Evolutionary conservation across 2,888 invertebrate genomes (phyloP), one percentile per base, ranked within the genome.

Genomic region (Scaeva pyrastri): DNA sequence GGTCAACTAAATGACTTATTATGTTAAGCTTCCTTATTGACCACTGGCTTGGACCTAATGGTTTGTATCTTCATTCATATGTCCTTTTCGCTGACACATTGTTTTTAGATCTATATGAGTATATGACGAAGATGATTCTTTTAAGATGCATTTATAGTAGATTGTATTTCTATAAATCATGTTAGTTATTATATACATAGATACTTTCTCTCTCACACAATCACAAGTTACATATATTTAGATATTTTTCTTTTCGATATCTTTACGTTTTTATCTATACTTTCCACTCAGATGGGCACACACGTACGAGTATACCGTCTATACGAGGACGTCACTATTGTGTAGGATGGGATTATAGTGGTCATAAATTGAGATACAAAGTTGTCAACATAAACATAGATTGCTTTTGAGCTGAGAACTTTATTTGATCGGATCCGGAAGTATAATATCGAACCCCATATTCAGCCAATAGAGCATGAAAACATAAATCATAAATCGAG

Each of bases 231-330:
- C 56, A 43, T n/a, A n/a, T n/a, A n/a, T n/a, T n/a, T n/a, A n/a
- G n/a, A n/a, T n/a, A n/a, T n/a, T 68, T 16, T 43, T 6, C n/a
- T 43, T 1, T 39, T 14, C 2, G 12, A 19, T 77, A 86, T 86
- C 86, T 78, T 48, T 62, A 16, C 43, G 64, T 79, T 82, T 88
- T 91, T 91, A 91, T 91, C 91, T 91, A 91, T 91, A 90, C 90
- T 91, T 91, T 91, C 91, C 91, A 90, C 91, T 91, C 89, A 91
- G 89, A 89, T 91, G 91, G 90, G 90, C 91, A 91, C 89, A 89
- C 90, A 91, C 90, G 90, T 66, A 66, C 48, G n/a, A n/a, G n/a
- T n/a, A n/a, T n/a, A n/a, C n/a, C n/a, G n/a, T n/a, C n/a, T n/a
- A n/a, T n/a, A 48, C 8, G 8, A 31, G 2, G 89, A 90, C 80